Percentiles rank a stretch among this genome's conserved stretches.
These are phyloP conservation scores for Thecophora atra DNA, from an alignment of 2,888 invertebrate species.

Conservation along the genomic window DNA sequence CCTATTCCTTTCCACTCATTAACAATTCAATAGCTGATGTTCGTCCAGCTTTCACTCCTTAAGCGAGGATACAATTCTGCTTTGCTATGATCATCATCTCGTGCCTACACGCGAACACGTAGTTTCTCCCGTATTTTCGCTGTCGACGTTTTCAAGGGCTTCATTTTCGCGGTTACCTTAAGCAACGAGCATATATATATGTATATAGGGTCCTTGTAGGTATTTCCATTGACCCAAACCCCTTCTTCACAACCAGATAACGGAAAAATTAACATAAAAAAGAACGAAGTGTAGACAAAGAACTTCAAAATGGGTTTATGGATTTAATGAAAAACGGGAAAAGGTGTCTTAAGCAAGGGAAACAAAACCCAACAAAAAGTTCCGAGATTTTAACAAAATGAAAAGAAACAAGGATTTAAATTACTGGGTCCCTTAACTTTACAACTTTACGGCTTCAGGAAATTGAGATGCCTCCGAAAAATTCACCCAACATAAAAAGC, in stretches of 20 bases:
- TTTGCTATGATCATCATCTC: too few species aligned
- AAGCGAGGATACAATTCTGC: too few species aligned
- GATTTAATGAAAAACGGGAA: neutral
- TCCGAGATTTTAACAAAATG: too few species aligned
- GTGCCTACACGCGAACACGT: too few species aligned
- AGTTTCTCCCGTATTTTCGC: too few species aligned
- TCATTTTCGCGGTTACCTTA: too few species aligned
- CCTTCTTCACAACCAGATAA: neutral
- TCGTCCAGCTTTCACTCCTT: too few species aligned
- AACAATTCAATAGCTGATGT: too few species aligned
- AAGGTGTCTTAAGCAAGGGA: neutral
- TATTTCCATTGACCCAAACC: conserved; percentile 39
- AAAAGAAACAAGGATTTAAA: neutral
- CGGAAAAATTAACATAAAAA: neutral
- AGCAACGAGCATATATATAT: too few species aligned
- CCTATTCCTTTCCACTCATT: too few species aligned
- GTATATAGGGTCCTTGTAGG: conserved; percentile 43
- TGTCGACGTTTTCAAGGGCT: too few species aligned
- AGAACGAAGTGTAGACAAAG: neutral
- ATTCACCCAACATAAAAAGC: conserved; percentile 7
- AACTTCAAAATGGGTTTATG: too few species aligned
- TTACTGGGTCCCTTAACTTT: neutral
- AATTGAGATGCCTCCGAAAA: conserved; percentile 30
- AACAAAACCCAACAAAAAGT: conserved; percentile 1
- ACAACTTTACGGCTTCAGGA: conserved; percentile 1